Conservation (phyloP, 1,140 invertebrate genomes). For the Ectropis grisescens region DNA sequence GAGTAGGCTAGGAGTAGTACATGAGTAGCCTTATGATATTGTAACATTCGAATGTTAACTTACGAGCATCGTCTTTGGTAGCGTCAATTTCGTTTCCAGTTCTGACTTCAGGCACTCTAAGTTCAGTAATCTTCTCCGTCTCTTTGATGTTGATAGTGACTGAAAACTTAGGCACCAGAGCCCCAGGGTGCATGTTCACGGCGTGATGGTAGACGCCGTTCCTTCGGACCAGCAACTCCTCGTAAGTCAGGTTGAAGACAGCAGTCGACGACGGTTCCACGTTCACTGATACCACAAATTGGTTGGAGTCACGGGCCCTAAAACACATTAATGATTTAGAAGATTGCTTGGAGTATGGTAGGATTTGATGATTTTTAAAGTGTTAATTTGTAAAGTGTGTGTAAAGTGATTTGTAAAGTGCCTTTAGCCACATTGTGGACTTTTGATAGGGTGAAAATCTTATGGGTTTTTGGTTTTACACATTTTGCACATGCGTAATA, state of each 20-base stretch:
- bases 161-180: conserved; percentile 70
- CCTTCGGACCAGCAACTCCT: conserved; percentile 72
- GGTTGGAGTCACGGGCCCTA: conserved; percentile 76
- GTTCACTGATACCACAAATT: conserved; percentile 74
- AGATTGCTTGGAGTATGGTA: too few species aligned
- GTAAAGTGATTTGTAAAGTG: too few species aligned
- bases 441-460: too few species aligned
- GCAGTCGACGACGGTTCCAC: conserved; percentile 72
- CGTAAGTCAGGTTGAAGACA: conserved; percentile 76
- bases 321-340: conserved; percentile 5
- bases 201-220: conserved; percentile 74
- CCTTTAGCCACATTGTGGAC: too few species aligned
- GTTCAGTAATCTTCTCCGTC: conserved; percentile 65
- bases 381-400: too few species aligned
- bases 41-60: too few species aligned
- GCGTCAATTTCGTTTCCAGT: conserved; percentile 72
- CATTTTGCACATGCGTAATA: too few species aligned
- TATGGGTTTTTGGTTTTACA: too few species aligned
- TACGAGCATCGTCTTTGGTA: conserved; percentile 57
- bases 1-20: too few species aligned
- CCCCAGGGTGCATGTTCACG: conserved; percentile 74
- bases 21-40: too few species aligned
- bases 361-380: too few species aligned
- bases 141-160: conserved; percentile 74
- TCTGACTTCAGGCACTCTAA: conserved; percentile 72